These are phyloP conservation scores for Pinna nobilis DNA, from an alignment of 1,140 invertebrate species.

Conservation along the genomic window DNA sequence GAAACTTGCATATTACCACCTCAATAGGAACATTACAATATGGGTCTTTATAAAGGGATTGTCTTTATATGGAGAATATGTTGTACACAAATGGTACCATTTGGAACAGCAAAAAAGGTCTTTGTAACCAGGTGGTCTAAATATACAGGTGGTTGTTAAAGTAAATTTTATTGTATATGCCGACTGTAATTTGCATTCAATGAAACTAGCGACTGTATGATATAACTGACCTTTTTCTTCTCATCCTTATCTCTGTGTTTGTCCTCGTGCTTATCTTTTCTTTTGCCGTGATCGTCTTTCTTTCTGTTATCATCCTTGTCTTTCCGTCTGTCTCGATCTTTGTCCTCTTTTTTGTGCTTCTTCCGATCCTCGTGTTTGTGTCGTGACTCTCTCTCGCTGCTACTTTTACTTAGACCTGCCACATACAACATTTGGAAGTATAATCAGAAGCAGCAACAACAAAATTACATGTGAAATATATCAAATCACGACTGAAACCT, in stretches of 20 bases:
- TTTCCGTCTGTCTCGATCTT: conserved; percentile 32
- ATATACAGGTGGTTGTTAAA: too few relatives aligned
- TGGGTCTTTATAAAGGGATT: too few relatives aligned
- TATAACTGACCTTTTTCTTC: conserved; percentile 46
- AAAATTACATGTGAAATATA: background rate
- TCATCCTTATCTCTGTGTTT: conserved; percentile 71
- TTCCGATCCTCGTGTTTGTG: conserved; percentile 30
- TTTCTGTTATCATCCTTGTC: conserved; percentile 41
- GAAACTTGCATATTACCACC: too few relatives aligned
- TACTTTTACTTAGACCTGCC: background rate
- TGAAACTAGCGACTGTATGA: background rate
- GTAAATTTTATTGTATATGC: too few relatives aligned
- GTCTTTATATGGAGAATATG: too few relatives aligned
- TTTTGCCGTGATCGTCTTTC: conserved; percentile 70
- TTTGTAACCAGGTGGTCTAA: too few relatives aligned
- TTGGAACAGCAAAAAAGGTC: too few relatives aligned
- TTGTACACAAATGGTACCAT: too few relatives aligned
- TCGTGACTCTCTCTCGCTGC: conserved; percentile 20
- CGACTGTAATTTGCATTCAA: too few relatives aligned
- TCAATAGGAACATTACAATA: too few relatives aligned
- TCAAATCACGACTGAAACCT: background rate
- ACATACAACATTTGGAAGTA: background rate
- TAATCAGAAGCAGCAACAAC: background rate
- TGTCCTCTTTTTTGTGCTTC: conserved; percentile 37
- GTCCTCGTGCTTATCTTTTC: conserved; percentile 49